phyloP scores from a whole-genome alignment of 2,113 vertebrate species.

The Phalacrocorax aristotelis region DNA sequence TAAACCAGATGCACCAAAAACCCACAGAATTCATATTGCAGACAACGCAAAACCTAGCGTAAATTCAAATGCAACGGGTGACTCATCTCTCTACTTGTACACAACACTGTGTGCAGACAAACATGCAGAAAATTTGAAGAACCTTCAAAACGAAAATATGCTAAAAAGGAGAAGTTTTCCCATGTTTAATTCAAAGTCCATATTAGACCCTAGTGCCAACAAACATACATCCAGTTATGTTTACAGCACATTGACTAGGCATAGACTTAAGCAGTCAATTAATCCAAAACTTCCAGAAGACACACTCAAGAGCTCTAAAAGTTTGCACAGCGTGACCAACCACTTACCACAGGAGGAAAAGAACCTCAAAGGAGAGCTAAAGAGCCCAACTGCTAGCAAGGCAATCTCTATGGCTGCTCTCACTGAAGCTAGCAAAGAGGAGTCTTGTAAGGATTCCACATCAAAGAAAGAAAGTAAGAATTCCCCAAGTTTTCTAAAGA shows the following conservation, averaged over 20 bases:
- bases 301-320: constrained; percentile 65
- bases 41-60: constrained; percentile 57
- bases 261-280: constrained; percentile 68
- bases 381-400: constrained; percentile 69
- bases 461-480: constrained; percentile 73
- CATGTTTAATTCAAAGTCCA: constrained; percentile 80
- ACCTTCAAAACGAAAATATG: constrained; percentile 73
- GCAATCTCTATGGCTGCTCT: constrained; percentile 82
- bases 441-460: constrained; percentile 64
- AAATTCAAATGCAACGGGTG: constrained; percentile 35
- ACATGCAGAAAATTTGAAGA: constrained; percentile 63
- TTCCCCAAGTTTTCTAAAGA: constrained; percentile 85
- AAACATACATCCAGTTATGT: constrained; percentile 75
- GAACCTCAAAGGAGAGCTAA: constrained; percentile 65
- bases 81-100: constrained; percentile 72
- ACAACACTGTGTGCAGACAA: constrained; percentile 71
- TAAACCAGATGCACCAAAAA: constrained; percentile 63
- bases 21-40: constrained; percentile 66
- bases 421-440: constrained; percentile 68
- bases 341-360: constrained; percentile 74
- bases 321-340: constrained; percentile 72
- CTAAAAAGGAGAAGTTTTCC: constrained; percentile 90
- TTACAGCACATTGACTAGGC: constrained; percentile 79
- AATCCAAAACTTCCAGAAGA: constrained; percentile 66
- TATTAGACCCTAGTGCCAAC: constrained; percentile 60